Base-by-base conservation (phyloP, 2,888 invertebrate species). In the Himalopsyche anomala region DNA sequence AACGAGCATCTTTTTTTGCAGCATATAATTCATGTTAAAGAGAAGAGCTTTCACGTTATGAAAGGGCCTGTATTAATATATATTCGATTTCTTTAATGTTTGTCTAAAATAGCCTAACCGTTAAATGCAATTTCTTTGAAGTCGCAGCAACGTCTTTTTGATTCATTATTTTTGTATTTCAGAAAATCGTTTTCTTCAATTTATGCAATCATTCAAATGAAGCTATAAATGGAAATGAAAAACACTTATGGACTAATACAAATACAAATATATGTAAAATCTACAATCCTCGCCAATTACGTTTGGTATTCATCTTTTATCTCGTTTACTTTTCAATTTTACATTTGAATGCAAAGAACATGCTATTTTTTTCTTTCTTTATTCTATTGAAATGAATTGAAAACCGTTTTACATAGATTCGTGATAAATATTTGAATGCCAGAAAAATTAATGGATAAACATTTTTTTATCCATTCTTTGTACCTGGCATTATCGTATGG, bases 371-470 rank as follows among this genome's bases (percentile, higher is more conserved):
- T 74, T 74, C 36, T 74, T 74, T 74, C 15, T 74, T 74, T 9
- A 38, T 36, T 28, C 36, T 19, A 38, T 74, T 74, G 36, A 74
- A 74, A 74, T 74, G 36, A 74, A 74, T 74, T 74, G 74, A 74
- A 74, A 74, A 74, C 38, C 74, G 74, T 74, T 74, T 74, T 74
- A 38, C 74, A 74, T 74, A 5, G 15, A 74, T 38, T 74, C 74
- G 36, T 38, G 74, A 74, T 74, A 74, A 74, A 74, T 74, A 74
- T 74, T 74, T 74, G 28, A 74, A 74, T 74, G 36, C 74, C 74
- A 28, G n/a, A 15, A 74, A 74, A 36, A 74, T 74, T 74, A 74
- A 74, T 74, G 74, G 62, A 36, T 74, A 74, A 74, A 74, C 15
- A 36, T 74, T 74, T 74, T 42, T 36, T 74, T 36, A 74, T 38